Evolutionary conservation across 1,140 invertebrate genomes (phyloP), one percentile per base, ranked within the genome.

Genomic region (Anagrus nilaparvatae): DNA sequence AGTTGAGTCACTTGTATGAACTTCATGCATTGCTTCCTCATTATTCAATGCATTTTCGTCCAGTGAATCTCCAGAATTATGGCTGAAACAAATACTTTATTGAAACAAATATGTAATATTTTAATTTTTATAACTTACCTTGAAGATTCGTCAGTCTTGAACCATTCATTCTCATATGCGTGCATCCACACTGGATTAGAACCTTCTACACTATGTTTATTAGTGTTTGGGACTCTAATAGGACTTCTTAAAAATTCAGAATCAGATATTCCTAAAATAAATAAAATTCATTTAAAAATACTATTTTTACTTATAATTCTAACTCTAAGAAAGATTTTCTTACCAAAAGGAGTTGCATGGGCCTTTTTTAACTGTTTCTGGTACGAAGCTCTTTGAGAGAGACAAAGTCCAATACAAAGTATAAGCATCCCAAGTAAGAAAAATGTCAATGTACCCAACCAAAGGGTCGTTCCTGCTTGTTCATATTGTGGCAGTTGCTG

Each of bases 171-270:
- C 64, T 92, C 87, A 56, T 92, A 93, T 6, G 87, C 85, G 53
- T 89, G 85, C 63, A 94, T 78, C 90, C 90, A 95, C 51, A 95
- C 93, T 0, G 91, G 90, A 72, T 95, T 95, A 7, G 87, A 91
- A 23, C 90, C 91, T 65, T 93, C 88, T 5, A 85, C 79, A 52
- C 87, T 91, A 60, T 94, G 90, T 58, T 90, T 89, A 62, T 94
- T 95, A 3, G 91, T 94, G 56, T 94, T 94, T 2, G 91, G 91
- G 4, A 95, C 87, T 49, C 83, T 69, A 23, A 79, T 78, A 12
- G 77, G 73, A 51, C 73, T 78, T 43, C 79, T 68, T 14, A 82
- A 79, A 35, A 85, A 77, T 55, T 84, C 81, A 1, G 82, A 84
- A 52, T 87, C 81, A 37, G 73, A 71, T 16, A 71, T 63, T 35